These are phyloP conservation scores for Dinoponera quadriceps DNA, from an alignment of 1,140 invertebrate species.

Conservation along the genomic window DNA sequence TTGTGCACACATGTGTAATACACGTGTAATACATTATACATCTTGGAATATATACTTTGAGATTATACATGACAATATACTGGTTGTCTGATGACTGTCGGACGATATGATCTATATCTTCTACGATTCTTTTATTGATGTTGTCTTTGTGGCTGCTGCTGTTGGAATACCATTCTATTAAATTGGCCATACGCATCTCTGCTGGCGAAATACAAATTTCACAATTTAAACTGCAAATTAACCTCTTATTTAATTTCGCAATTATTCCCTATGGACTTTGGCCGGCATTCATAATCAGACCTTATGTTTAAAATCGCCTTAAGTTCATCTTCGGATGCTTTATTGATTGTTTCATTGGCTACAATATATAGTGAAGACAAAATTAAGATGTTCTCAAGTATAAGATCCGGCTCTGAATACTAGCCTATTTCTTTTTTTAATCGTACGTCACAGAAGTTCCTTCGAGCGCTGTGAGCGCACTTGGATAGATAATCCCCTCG, in stretches of 20 bases:
- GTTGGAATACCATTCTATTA: conserved; percentile 84
- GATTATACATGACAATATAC: conserved; percentile 84
- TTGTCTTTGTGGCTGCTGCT: conserved; percentile 68
- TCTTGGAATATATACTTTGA: conserved; percentile 72
- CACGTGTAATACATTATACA: neutral
- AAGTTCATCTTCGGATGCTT: neutral
- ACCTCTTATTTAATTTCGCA: conserved; percentile 23
- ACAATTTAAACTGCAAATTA: conserved; percentile 83
- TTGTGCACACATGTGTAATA: neutral
- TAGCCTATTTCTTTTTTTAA: conserved; percentile 9
- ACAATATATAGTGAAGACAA: too few species aligned
- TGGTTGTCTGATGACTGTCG: conserved; percentile 81
- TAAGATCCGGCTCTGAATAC: too few species aligned
- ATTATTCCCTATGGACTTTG: neutral
- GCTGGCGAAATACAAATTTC: conserved; percentile 85
- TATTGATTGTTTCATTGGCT: too few species aligned
- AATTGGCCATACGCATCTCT: conserved; percentile 77
- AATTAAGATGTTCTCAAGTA: too few species aligned
- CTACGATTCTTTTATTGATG: conserved; percentile 68
- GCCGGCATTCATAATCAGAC: neutral
- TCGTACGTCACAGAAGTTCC: conserved; percentile 82
- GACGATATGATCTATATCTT: conserved; percentile 82
- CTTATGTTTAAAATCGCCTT: neutral
- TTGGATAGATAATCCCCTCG: conserved; percentile 78
- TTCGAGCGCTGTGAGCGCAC: conserved; percentile 81